phyloP scores from a whole-genome alignment of 2,888 invertebrate genomes.

The Brenthis ino region DNA sequence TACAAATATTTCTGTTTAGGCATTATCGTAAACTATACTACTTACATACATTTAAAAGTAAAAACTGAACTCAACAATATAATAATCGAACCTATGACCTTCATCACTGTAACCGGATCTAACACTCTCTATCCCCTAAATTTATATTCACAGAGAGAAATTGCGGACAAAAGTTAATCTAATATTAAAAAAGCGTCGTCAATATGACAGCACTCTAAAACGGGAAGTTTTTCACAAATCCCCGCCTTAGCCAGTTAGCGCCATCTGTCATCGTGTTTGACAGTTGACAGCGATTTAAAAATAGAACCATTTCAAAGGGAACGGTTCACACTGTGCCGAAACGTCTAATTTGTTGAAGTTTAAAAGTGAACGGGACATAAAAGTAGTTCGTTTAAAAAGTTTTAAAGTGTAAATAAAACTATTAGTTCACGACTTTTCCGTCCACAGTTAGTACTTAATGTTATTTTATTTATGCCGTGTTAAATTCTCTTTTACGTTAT shows the following conservation, averaged over 20 bases:
- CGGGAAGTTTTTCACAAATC: constrained; percentile 46
- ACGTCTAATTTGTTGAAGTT: constrained; percentile 18
- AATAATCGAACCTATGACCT: too few relatives aligned
- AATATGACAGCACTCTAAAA: constrained; percentile 32
- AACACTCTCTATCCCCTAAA: neutral
- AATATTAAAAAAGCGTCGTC: constrained; percentile 23
- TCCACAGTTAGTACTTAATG: constrained; percentile 8
- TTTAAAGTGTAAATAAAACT: constrained; percentile 9
- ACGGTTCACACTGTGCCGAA: constrained; percentile 20
- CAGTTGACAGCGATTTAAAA: constrained; percentile 73
- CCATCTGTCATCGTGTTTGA: constrained; percentile 78
- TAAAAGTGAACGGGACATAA: constrained; percentile 8
- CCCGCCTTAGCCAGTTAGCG: constrained; percentile 59
- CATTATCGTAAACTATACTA: too few relatives aligned
- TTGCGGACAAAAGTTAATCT: constrained; percentile 10
- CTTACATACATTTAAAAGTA: too few relatives aligned
- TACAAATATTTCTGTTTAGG: too few relatives aligned
- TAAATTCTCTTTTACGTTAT: too few relatives aligned
- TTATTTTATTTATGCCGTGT: neutral
- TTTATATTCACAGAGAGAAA: neutral
- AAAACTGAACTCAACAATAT: too few relatives aligned
- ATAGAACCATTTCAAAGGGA: constrained; percentile 52
- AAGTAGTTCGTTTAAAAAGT: neutral
- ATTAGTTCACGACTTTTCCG: constrained; percentile 1
- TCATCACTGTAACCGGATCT: neutral